phyloP scores from a whole-genome alignment of 2,888 invertebrate species.

The Eupithecia pulchellata region DNA sequence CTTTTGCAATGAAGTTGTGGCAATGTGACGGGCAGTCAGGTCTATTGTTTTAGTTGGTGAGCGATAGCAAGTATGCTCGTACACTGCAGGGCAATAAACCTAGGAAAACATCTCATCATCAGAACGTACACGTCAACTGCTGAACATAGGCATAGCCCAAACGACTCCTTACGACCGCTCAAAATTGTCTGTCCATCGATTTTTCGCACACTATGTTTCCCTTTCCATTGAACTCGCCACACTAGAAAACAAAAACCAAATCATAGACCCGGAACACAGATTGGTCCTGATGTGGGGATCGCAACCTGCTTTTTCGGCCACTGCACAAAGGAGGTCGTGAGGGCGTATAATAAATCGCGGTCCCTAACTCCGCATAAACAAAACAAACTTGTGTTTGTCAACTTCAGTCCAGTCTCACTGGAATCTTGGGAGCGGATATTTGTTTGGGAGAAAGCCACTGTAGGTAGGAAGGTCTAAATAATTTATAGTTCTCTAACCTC shows the following conservation, averaged over 20 bases:
- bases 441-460: constrained; percentile 26
- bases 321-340: background rate
- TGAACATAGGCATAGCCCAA: too few relatives aligned
- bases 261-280: background rate
- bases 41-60: too few relatives aligned
- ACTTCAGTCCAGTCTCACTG: constrained; percentile 20
- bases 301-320: background rate
- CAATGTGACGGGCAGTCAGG: too few relatives aligned
- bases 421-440: constrained; percentile 24
- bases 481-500: background rate
- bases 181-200: too few relatives aligned
- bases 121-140: too few relatives aligned
- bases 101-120: too few relatives aligned
- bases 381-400: constrained; percentile 35
- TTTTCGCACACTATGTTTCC: too few relatives aligned
- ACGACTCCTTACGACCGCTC: too few relatives aligned
- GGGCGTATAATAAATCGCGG: constrained; percentile 24
- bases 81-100: too few relatives aligned
- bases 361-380: constrained; percentile 25
- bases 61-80: too few relatives aligned
- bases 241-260: background rate
- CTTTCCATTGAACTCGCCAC: too few relatives aligned
- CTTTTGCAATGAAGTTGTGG: too few relatives aligned
- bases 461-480: background rate
- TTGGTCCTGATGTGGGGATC: background rate